Evolutionary conservation across 2,113 vertebrate genomes (phyloP), one percentile per base, ranked within the genome.

Genomic region (Sterrhoptilus dennistouni): DNA sequence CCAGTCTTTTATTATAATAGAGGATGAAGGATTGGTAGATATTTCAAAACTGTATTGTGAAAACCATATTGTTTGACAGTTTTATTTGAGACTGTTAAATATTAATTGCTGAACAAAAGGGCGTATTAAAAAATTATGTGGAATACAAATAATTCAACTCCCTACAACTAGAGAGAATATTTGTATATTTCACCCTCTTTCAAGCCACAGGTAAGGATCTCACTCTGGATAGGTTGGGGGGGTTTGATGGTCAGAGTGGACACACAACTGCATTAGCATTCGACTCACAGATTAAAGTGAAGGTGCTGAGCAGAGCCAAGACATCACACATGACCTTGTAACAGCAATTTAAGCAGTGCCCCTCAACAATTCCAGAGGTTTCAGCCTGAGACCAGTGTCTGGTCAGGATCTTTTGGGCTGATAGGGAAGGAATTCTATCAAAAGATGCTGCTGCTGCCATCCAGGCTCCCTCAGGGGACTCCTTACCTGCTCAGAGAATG

Each of bases 21-120:
- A 91, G 84, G 93, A 96, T 96, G 96, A 97, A 96, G 94, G 96
- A 96, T 80, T 96, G 96, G 92, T 75, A 93, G 96, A 93, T 97
- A 95, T 94, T 97, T 97, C 96, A 97, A 97, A 97, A 89, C 56
- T 57, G 69, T 91, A 90, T 94, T 90, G 92, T 69, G n/a, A 97
- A 98, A 96, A 96, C 59, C 44, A 35, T 97, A 96, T 96, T 97
- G 90, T 96, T 95, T 97, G 97, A 96, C 97, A 97, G 96, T 92
- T 97, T 98, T 98, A 98, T 97, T 97, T 96, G 95, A 97, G 96
- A 93, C 78, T 89, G 90, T 97, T 97, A 98, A 98, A 97, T 98
- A 98, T 97, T 97, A 98, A 98, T 98, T 97, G 97, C 86, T 53
- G 93, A 93, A 97, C 95, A 96, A 97, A 98, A 97, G 93, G 92